Evolutionary conservation across 2,888 invertebrate genomes (phyloP).

Genomic region (Smittia sp.): DNA sequence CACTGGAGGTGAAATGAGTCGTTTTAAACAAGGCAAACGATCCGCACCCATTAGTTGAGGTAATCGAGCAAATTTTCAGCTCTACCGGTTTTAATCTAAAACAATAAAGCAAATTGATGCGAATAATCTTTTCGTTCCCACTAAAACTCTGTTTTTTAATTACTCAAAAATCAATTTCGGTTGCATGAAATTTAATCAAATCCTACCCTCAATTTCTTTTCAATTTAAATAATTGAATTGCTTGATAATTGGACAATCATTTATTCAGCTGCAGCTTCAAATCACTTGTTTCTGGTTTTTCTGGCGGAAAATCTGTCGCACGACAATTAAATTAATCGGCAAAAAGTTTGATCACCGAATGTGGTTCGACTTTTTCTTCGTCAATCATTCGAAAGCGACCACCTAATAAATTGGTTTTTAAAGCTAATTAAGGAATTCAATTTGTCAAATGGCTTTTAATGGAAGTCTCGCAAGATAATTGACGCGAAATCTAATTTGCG

Average conservation of each 20-base stretch:
- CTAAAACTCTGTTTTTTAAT: background rate
- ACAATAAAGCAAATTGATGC: too few species aligned
- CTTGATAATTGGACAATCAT: conserved; percentile 31
- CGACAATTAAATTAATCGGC: too few species aligned
- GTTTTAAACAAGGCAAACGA: too few species aligned
- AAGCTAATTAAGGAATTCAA: conserved; percentile 27
- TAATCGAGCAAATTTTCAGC: too few species aligned
- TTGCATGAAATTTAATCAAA: background rate
- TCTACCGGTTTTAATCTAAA: too few species aligned
- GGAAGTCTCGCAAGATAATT: background rate
- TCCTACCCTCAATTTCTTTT: conserved; percentile 5
- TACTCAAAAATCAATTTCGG: background rate
- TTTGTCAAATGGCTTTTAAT: conserved; percentile 29
- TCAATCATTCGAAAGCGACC: background rate
- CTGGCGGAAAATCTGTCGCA: background rate
- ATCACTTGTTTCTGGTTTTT: conserved; percentile 21
- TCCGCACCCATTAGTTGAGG: too few species aligned
- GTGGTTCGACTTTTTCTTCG: background rate
- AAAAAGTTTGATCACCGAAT: too few species aligned
- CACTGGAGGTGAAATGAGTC: too few species aligned
- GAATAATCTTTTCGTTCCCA: background rate
- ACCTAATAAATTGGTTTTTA: background rate
- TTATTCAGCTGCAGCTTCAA: conserved; percentile 10
- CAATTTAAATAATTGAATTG: conserved; percentile 37
- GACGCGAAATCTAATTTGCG: conserved; percentile 32